Base-by-base conservation (phyloP, 2,888 invertebrate genomes). In the Callimorpha dominula region DNA sequence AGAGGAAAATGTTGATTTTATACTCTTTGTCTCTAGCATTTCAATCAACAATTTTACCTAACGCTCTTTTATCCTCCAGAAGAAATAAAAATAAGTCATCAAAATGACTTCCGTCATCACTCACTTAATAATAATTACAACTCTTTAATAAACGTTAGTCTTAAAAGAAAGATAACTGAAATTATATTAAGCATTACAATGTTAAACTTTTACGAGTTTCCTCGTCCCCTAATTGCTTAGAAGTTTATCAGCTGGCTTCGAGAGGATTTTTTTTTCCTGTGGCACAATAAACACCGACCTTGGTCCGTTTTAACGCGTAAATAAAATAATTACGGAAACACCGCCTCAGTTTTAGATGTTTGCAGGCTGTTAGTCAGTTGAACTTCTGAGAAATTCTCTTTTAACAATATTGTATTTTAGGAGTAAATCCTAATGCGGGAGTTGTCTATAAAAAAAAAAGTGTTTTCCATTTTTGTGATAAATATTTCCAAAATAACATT, bases 181-280 rank as follows among this genome's bases (percentile, higher is more conserved):
- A 82, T 78, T 81, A 81, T 70, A 75, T 73, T 71, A 75, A 65
- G 66, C 64, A 74, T 80, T 75, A 72, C 74, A 70, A 72, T 75
- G 78, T 80, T 78, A 74, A 77, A 81, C 70, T 81, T 82, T 81
- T 81, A 81, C 79, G 81, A 83, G 69, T 31, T 60, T 65, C 63
- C 70, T 71, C 71, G 65, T 67, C 72, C 64, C 72, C 67, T 85
- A 85, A 86, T 84, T 86, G 78, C 81, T 75, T 71, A 70, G 75
- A 75, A 79, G 74, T 79, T 77, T 86, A 83, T 84, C 80, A 85
- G 71, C 68, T 71, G 67, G 66, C 43, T 76, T 67, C 62, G 20
- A 52, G 57, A 70, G 68, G 74, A 80, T 74, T 76, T 67, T 79
- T 68, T 70, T 54, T 77, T 84, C 83, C 81, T 85, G 81, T 83